Evolutionary conservation across 2,797 vertebrate species (phyloP).

Genomic region (Florisuga fusca): DNA sequence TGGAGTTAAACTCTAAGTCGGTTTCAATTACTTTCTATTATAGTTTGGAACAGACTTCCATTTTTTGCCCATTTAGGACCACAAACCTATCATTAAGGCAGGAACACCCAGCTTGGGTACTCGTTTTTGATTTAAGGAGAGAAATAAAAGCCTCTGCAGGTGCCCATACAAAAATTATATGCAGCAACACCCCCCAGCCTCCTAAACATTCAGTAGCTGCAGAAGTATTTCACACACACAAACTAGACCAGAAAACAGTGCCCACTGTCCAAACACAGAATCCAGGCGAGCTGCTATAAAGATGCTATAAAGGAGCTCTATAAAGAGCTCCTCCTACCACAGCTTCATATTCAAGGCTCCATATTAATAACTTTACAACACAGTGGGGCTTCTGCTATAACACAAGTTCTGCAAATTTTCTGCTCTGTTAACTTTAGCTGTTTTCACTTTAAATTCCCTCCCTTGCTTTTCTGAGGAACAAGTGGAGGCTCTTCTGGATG

Average conservation of each 20-base stretch:
- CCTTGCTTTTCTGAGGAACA: neutral
- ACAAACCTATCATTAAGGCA: neutral
- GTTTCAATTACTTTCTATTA: neutral
- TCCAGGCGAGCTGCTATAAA: neutral
- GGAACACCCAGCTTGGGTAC: neutral
- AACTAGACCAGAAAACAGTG: neutral
- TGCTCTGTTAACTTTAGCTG: neutral
- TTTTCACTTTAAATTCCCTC: neutral
- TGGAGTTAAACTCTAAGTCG: neutral
- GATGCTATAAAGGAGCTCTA: too few species aligned
- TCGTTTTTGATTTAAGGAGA: neutral
- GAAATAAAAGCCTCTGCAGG: neutral
- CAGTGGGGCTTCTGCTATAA: neutral
- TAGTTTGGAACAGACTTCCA: neutral
- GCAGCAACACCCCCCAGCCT: neutral
- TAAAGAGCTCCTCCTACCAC: neutral
- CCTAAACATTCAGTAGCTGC: neutral
- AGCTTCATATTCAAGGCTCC: accelerated
- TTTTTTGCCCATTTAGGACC: neutral
- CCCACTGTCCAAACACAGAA: neutral
- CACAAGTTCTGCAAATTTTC: accelerated
- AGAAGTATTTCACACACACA: neutral
- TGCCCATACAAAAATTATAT: neutral
- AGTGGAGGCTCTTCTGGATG: neutral
- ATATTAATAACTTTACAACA: too few species aligned